A percentile compares a stretch with the other conserved stretches of the same genome.
Evolutionary conservation across 2,113 vertebrate species (phyloP).

Genomic region (Ondatra zibethicus): DNA sequence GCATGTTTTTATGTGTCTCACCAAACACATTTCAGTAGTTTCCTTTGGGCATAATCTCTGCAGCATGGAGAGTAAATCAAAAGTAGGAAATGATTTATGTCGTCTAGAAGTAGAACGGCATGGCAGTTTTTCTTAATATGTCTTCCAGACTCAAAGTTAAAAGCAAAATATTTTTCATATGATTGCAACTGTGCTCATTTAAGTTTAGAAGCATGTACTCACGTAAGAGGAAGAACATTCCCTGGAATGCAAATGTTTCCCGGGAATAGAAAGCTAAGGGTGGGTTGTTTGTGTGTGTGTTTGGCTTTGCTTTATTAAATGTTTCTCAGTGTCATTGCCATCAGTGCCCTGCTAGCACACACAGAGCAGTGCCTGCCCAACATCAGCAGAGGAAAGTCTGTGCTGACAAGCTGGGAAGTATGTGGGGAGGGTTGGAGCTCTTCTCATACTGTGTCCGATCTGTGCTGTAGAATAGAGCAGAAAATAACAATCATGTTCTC

Average conservation of each 20-base stretch:
- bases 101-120: conserved; percentile 70
- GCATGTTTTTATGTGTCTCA: conserved; percentile 63
- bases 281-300: conserved; percentile 2
- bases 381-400: conserved; percentile 73
- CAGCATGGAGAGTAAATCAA: conserved; percentile 57
- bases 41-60: conserved; percentile 50
- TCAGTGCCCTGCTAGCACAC: neutral
- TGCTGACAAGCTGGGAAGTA: conserved; percentile 75
- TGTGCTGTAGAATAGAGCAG: conserved; percentile 78
- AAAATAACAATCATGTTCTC: conserved; percentile 82
- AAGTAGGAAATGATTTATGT: conserved; percentile 73
- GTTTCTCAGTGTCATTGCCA: neutral
- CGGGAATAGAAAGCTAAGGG: conserved; percentile 34
- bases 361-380: conserved; percentile 34
- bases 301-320: conserved; percentile 21
- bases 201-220: neutral
- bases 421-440: conserved; percentile 66
- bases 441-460: conserved; percentile 78
- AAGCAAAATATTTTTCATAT: conserved; percentile 79
- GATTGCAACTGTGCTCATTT: neutral
- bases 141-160: conserved; percentile 78
- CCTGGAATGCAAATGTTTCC: conserved; percentile 52
- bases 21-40: conserved; percentile 71
- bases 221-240: neutral
- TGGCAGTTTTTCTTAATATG: conserved; percentile 77